Percentiles rank a stretch among this genome's conserved stretches.
Conservation (phyloP, 2,113 vertebrate species). For the Ciconia stormi region DNA sequence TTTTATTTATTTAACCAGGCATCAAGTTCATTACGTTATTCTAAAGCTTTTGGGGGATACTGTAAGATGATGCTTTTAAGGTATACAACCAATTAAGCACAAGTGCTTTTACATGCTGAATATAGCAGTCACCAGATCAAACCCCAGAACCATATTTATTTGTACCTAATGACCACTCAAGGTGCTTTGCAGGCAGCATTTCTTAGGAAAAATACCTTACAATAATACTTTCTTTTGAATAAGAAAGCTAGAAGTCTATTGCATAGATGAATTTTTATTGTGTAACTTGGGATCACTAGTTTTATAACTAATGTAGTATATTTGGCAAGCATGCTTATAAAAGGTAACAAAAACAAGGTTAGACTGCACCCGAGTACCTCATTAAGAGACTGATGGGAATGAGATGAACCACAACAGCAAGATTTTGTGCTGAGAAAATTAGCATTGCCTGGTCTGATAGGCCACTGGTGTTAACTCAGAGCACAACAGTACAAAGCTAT, state of each 20-base stretch:
- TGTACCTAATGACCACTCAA: not conserved
- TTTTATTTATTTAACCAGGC: not conserved
- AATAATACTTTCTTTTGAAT: not conserved
- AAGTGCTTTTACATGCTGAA: not conserved
- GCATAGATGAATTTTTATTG: not conserved
- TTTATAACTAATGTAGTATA: not conserved
- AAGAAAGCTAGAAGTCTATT: not conserved
- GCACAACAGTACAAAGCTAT: not conserved
- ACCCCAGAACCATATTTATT: not conserved
- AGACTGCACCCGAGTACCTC: not conserved
- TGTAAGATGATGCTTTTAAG: not conserved
- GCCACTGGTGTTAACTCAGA: not conserved
- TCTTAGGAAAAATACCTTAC: not conserved
- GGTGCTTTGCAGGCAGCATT: not conserved
- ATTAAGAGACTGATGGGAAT: not conserved
- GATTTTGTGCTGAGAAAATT: not conserved
- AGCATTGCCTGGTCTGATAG: not conserved
- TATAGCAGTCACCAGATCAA: not conserved
- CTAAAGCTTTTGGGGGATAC: accelerated
- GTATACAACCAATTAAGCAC: not conserved
- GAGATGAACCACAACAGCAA: not conserved
- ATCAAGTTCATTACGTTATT: not conserved
- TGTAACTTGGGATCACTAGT: not conserved
- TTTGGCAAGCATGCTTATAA: not conserved
- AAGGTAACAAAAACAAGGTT: not conserved